A percentile compares a stretch with the other conserved stretches of the same genome.
phyloP scores from a whole-genome alignment of 2,113 vertebrate species.

The Prietella phreatophila region DNA sequence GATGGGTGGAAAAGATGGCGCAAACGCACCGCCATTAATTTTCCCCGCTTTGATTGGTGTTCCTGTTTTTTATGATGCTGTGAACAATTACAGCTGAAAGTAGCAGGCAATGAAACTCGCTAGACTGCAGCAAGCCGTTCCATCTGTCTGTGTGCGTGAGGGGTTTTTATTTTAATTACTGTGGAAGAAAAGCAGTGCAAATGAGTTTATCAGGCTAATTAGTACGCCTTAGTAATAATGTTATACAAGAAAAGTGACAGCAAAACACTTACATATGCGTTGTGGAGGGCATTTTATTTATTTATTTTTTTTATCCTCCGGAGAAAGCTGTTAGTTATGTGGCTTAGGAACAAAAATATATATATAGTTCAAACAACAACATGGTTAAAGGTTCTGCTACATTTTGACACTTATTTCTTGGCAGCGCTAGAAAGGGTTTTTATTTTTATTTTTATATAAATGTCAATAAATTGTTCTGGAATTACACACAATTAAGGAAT shows the following conservation, averaged over 20 bases:
- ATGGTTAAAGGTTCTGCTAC: background rate
- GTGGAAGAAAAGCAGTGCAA: constrained; percentile 11
- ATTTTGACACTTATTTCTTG: background rate
- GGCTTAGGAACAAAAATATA: background rate
- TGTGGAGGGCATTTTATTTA: background rate
- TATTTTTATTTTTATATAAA: background rate
- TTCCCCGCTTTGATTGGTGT: constrained; percentile 36
- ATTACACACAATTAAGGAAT: background rate
- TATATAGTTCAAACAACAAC: background rate
- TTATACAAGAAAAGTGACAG: constrained; percentile 19
- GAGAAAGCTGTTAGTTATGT: background rate
- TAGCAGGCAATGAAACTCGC: constrained; percentile 50
- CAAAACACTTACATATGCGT: constrained; percentile 14
- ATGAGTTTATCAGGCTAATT: constrained; percentile 34
- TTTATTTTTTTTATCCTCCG: too few species aligned
- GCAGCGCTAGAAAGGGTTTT: background rate
- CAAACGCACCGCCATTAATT: constrained; percentile 22
- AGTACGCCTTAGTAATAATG: constrained; percentile 8
- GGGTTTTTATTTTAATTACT: constrained; percentile 21
- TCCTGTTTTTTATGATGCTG: constrained; percentile 52
- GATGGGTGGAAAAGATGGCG: constrained; percentile 34
- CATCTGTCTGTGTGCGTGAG: background rate
- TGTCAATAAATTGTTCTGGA: background rate
- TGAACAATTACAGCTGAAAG: constrained; percentile 56
- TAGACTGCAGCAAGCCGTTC: constrained; percentile 17